Base-by-base conservation (phyloP, 2,113 vertebrate species). In the Genyomyrus donnyi region DNA sequence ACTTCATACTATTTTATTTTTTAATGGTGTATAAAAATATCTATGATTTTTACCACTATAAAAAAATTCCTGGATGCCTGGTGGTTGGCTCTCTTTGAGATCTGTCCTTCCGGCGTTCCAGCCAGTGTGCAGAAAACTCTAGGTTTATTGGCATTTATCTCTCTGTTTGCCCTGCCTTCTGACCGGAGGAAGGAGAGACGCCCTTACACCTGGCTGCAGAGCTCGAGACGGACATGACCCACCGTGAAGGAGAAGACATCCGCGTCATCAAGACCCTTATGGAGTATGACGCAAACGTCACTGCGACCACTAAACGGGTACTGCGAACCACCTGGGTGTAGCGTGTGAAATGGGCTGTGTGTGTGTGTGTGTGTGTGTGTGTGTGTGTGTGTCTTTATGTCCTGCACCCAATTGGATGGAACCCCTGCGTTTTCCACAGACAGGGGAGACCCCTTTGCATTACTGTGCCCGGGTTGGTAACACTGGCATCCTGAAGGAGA, bases 181-280 rank as follows among this genome's bases (percentile, higher is more conserved):
- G 46, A 35, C 31, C 42, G 27, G 62, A 94, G 87, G 85, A 80
- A 35, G 93, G 93, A n/a, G 91, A 95, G 92, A 93, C 91, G 7
- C 17, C 92, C 1, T 89, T 93, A 45, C 94, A 94, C 77, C 89
- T 95, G 90, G 93, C 93, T 39, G 93, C 93, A 1, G 92, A 91
- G 24, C 85, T 94, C 8, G 89, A 77, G 77, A 93, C 91, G 88
- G 92, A 94, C 19, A 62, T 50, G 2, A 80, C 87, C 21, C 91
- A 93, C 90, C 39, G 9, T 27, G 50, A 92, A 13, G 91, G 92
- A 3, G 89, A 93, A 56, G 92, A 93, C 42, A 85, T 89, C 49
- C 58, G 88, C 89, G 92, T 94, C 31, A 88, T 93, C 85, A 88
- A 86, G 56, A 90, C 90, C 21, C 92, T 95, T 27, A 89, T 94